phyloP scores from a whole-genome alignment of 2,113 vertebrate species.

The Dicerorhinus sumatrensis region DNA sequence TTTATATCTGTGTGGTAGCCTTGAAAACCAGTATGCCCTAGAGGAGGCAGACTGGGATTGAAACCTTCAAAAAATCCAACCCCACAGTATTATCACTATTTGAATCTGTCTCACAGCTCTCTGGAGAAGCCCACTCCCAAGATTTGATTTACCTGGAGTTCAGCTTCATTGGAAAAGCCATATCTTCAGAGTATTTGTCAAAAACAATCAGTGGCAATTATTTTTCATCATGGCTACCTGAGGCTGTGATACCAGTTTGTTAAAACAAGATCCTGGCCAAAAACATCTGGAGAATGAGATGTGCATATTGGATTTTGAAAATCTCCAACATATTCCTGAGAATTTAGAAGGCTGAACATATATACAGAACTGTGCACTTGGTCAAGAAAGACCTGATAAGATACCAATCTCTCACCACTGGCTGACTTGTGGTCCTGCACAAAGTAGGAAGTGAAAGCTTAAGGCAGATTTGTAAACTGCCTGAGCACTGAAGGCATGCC shows the following conservation, averaged over 20 bases:
- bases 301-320: neutral
- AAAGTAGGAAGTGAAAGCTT: neutral
- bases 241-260: neutral
- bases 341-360: neutral
- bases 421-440: neutral
- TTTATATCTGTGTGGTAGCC: neutral
- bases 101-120: neutral
- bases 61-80: neutral
- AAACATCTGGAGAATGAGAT: neutral
- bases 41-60: neutral
- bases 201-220: neutral
- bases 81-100: neutral
- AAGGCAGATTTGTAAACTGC: neutral
- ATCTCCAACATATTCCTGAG: neutral
- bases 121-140: neutral
- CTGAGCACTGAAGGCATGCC: rapidly evolving
- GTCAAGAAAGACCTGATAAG: neutral
- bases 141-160: neutral
- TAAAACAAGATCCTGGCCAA: neutral
- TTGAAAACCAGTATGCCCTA: neutral
- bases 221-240: neutral
- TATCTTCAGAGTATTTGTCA: neutral
- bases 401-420: neutral
- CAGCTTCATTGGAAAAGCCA: neutral
- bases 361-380: neutral